A percentile compares a stretch with the other conserved stretches of the same genome.
These are phyloP conservation scores for Mystacides longicornis DNA, from an alignment of 2,888 invertebrate species.

Conservation along the genomic window DNA sequence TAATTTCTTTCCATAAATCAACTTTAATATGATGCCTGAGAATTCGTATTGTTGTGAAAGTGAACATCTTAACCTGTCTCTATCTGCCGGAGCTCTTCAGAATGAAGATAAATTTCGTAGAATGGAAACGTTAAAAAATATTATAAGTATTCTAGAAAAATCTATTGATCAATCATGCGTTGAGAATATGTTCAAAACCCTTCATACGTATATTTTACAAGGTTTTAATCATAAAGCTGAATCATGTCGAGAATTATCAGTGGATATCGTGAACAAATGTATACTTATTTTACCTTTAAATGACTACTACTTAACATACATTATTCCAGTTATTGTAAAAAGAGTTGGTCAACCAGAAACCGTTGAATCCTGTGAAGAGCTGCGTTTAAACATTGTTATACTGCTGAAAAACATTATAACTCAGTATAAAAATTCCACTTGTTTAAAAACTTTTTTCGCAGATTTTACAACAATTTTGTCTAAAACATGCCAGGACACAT, in stretches of 20 bases:
- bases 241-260: constrained; percentile 53
- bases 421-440: constrained; percentile 53
- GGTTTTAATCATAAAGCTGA: constrained; percentile 53
- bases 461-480: constrained; percentile 67
- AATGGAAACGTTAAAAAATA: constrained; percentile 48
- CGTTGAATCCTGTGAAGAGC: constrained; percentile 65
- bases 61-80: constrained; percentile 7
- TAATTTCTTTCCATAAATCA: too few relatives aligned
- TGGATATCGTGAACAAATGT: constrained; percentile 50
- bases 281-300: constrained; percentile 52
- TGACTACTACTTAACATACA: constrained; percentile 66
- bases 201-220: constrained; percentile 41
- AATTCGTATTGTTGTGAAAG: too few relatives aligned
- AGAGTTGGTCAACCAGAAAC: constrained; percentile 73
- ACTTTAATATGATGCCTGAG: too few relatives aligned
- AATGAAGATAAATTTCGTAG: constrained; percentile 53
- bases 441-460: constrained; percentile 61
- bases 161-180: constrained; percentile 38
- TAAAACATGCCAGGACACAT: constrained; percentile 68
- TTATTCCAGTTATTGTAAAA: constrained; percentile 67
- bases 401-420: constrained; percentile 60
- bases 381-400: constrained; percentile 60
- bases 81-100: constrained; percentile 36
- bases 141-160: constrained; percentile 41
- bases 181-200: constrained; percentile 36